Evolutionary conservation across 2,888 invertebrate genomes (phyloP), one percentile per base, ranked within the genome.

Genomic region (Leptogaster cylindrica): DNA sequence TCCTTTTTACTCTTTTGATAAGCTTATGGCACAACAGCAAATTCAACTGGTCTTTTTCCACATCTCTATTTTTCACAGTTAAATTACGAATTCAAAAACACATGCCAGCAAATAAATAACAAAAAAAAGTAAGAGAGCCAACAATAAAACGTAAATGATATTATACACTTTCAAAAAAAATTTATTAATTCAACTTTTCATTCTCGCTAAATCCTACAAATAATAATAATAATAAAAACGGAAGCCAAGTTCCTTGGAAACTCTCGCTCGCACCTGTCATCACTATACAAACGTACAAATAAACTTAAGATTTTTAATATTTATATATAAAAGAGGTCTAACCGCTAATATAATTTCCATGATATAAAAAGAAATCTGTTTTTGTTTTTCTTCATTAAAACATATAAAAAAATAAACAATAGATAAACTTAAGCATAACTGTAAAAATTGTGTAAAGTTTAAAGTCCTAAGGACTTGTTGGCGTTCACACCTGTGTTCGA

Each of bases 361-460:
- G 44, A 61, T 61, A 61, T 61, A 61, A 61, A 61, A 61, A 41
- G n/a, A n/a, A n/a, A n/a, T n/a, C n/a, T n/a, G n/a, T n/a, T n/a
- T n/a, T n/a, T n/a, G n/a, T 28, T 18, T 61, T 44, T 44, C 12
- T 51, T 28, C 41, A 61, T 44, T 61, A 61, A 61, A 61, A 61
- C 25, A 61, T 61, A 61, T 61, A 61, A 61, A n/a, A n/a, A 61
- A 44, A 44, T 61, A 61, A 61, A 61, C 61, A 61, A 61, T 16
- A 61, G 28, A 61, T 25, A 61, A 61, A 61, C 61, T 61, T 61
- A 61, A 61, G 36, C 25, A 23, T 61, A 44, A 36, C 27, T 44
- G 18, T 61, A 61, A 44, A 44, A 41, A 44, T 44, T 61, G 44
- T 44, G 36, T 41, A 61, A 44, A 61, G 61, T 61, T 61, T 61